Evolutionary conservation across 2,888 invertebrate genomes (phyloP), one percentile per base, ranked within the genome.

Genomic region (Drosophila subquinaria): DNA sequence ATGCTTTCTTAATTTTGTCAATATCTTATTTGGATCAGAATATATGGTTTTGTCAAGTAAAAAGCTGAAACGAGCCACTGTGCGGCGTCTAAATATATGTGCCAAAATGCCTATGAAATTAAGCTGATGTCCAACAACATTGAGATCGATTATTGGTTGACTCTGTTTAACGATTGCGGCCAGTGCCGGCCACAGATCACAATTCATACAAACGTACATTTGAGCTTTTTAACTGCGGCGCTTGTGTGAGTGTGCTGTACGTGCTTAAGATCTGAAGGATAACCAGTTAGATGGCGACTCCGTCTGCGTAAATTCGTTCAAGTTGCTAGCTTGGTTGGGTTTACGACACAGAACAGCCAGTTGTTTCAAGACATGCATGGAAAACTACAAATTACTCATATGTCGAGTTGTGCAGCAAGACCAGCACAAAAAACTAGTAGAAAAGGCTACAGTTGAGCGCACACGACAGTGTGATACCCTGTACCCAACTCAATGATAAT

Each of bases 381-480:
- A 65, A 76, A 79, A 88, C 83, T 82, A 82, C 86, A 88, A 88
- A 85, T 83, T 88, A 88, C 88, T 82, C 80, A 88, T 88, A 85
- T 86, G 82, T 77, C 47, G 47, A 67, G 62, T 72, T 61, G 80
- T 75, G 72, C 82, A 48, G 61, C 69, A 73, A 50, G 48, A 60
- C 48, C 27, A 47, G 27, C 27, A 47, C 27, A 62, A 51, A 62
- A 53, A 36, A 10, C 17, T 10, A 42, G 17, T 10, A 10, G 17
- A 17, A 17, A 42, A 42, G 17, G 4, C 42, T 17, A 1, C 17
- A 42, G 17, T 17, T 3, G 10, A 17, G 17, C 10, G 17, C 42
- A 42, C 4, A 4, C 17, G 17, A 17, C 10, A 42, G 42, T 15
- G 15, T 17, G 42, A 17, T 42, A 42, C 42, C 42, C 42, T 42